Evolutionary conservation across 2,797 vertebrate species (phyloP), one percentile per base, ranked within the genome.

Genomic region (Picus viridis): DNA sequence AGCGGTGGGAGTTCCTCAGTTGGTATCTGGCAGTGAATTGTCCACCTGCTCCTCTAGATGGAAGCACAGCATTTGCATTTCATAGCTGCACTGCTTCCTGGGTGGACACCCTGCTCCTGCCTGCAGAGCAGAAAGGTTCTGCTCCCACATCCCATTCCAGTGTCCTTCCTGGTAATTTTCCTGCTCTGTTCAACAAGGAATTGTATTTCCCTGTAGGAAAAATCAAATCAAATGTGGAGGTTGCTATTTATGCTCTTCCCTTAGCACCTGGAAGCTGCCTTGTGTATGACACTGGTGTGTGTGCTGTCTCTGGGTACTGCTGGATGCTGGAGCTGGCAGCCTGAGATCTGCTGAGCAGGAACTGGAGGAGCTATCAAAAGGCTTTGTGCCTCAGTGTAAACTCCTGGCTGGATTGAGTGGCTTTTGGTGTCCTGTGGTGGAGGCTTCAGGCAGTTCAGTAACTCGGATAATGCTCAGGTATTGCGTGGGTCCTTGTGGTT

Each of bases 1-100:
- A 79, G 57, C 67, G 39, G 2, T 9, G 19, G 32, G 23, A 89
- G 11, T 30, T 83, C 56, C 36, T 54, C 51, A 5, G 30, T 8
- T 76, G n/a, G 0, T 19, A 4, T 30, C 16, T 84, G 77, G 80
- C 59, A 65, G 24, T 24, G 14, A 91, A 68, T 77, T 94, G 43
- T 91, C 19, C 36, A 10, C n/a, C 22, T 73, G 0, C n/a, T 95
- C 96, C 96, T 95, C 94, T 96, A 97, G 96, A 65, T 96, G 96
- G 96, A 80, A 94, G 94, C 95, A 96, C 24, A 88, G 72, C 2
- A 61, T 94, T 88, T 93, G 74, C 51, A 71, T 94, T 93, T 91
- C 41, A 8, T 41, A 68, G 63, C 24, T 72, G 20, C 58, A 22
- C 51, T 34, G 32, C 75, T 76, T 54, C 20, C 64, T 85, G 61